A percentile compares a stretch with the other conserved stretches of the same genome.
These are phyloP conservation scores for Lycaon pictus DNA, from an alignment of 2,113 vertebrate species.

Conservation along the genomic window DNA sequence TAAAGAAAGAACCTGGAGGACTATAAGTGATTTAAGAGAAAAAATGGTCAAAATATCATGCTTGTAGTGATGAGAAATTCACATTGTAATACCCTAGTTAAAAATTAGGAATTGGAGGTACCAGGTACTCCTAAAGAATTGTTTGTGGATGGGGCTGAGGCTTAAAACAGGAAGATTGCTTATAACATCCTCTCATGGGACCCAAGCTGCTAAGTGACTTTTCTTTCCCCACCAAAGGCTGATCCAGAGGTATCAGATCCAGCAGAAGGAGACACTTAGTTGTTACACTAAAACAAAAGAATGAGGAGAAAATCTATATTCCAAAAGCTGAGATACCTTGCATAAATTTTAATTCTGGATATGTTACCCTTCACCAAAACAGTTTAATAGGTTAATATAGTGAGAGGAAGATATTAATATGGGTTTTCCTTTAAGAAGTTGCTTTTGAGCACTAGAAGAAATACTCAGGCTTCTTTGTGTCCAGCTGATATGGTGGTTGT, in stretches of 20 bases:
- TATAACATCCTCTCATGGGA: background rate
- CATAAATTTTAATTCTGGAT: background rate
- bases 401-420: background rate
- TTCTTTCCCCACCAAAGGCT: background rate
- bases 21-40: background rate
- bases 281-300: background rate
- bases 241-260: background rate
- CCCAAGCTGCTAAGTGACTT: background rate
- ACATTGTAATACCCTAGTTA: background rate
- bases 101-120: background rate
- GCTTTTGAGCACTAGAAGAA: background rate
- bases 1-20: background rate
- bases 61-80: background rate
- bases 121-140: background rate
- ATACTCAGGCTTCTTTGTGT: background rate
- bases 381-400: background rate
- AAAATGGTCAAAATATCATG: background rate
- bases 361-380: background rate
- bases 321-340: background rate
- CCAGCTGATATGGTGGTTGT: constrained; percentile 31
- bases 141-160: background rate
- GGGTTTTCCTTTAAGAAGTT: background rate
- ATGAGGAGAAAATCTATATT: background rate
- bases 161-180: background rate
- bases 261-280: background rate